phyloP scores from a whole-genome alignment of 1,140 invertebrate species.

The Drosophila azteca region DNA sequence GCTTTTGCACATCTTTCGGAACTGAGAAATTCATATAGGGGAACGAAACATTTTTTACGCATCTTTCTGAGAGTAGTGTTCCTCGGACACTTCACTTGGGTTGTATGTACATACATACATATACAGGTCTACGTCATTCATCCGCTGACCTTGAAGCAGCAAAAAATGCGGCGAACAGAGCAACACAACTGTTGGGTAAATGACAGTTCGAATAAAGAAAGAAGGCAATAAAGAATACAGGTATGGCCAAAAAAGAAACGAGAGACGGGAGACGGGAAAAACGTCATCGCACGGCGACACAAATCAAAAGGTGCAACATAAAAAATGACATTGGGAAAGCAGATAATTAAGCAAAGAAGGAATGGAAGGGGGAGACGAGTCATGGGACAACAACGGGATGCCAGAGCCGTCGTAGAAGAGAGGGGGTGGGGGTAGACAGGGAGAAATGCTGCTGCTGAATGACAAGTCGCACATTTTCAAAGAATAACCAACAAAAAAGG shows the following conservation, averaged over 20 bases:
- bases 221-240: constrained; percentile 50
- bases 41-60: too few relatives aligned
- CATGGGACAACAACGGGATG: constrained; percentile 63
- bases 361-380: constrained; percentile 38
- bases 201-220: constrained; percentile 49
- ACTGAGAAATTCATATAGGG: too few relatives aligned
- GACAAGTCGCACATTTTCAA: constrained; percentile 82
- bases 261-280: constrained; percentile 39
- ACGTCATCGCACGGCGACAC: constrained; percentile 64
- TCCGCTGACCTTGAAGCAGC: constrained; percentile 32
- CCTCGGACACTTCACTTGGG: neutral
- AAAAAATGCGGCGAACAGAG: constrained; percentile 11
- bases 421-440: constrained; percentile 8
- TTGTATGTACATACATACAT: too few relatives aligned
- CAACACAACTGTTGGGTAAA: constrained; percentile 14
- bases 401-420: constrained; percentile 34
- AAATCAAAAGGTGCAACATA: constrained; percentile 80
- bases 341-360: constrained; percentile 70
- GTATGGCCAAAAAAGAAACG: constrained; percentile 37
- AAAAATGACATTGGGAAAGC: constrained; percentile 76
- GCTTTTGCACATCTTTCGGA: too few relatives aligned
- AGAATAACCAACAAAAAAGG: constrained; percentile 45
- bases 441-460: constrained; percentile 59
- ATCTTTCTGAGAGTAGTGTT: neutral
- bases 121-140: constrained; percentile 15